phyloP scores from a whole-genome alignment of 2,888 invertebrate species.

The Caenorhabditis becei region DNA sequence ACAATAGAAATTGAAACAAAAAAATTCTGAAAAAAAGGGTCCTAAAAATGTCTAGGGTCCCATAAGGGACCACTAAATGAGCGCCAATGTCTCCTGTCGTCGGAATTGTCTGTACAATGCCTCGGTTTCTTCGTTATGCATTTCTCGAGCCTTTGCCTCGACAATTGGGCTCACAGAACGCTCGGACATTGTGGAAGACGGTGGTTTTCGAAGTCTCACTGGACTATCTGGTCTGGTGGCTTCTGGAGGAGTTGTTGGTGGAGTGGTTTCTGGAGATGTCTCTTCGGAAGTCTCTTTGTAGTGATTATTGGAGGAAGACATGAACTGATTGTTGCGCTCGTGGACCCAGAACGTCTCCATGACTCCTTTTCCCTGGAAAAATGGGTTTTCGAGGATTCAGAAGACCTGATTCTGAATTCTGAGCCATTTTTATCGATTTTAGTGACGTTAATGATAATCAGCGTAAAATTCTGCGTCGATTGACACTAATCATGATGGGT shows the following conservation, averaged over 20 bases:
- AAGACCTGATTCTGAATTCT: too few relatives aligned
- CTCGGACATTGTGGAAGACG: conserved; percentile 40
- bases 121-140: conserved; percentile 55
- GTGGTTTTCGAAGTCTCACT: conserved; percentile 35
- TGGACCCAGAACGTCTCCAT: conserved; percentile 77
- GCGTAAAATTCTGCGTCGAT: background rate
- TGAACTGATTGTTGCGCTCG: conserved; percentile 45
- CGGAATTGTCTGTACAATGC: conserved; percentile 58
- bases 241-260: conserved; percentile 13
- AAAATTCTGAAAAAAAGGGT: conserved; percentile 4
- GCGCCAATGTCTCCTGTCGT: conserved; percentile 51
- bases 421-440: too few relatives aligned
- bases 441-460: too few relatives aligned
- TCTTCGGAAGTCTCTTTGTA: background rate
- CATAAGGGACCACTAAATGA: conserved; percentile 25
- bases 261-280: conserved; percentile 15
- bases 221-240: conserved; percentile 29
- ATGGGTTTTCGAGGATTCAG: background rate
- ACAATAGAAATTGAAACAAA: background rate
- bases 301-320: conserved; percentile 10
- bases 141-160: conserved; percentile 36
- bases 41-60: background rate
- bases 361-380: conserved; percentile 67
- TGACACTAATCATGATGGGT: background rate
- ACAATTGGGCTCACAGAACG: conserved; percentile 58